Conservation (phyloP, 2,797 vertebrate genomes). For the Odontamblyopus rebecca region DNA sequence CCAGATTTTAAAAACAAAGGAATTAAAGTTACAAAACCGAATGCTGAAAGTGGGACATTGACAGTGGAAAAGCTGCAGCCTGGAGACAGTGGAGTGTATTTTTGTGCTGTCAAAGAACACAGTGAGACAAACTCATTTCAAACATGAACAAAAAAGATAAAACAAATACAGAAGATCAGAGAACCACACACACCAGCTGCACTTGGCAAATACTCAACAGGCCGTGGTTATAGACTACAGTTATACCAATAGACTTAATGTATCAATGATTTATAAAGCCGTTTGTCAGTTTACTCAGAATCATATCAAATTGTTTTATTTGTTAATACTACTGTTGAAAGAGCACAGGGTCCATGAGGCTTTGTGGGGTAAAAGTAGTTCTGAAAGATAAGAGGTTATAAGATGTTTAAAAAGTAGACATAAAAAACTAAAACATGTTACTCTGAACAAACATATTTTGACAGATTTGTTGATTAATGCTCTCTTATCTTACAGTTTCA, state of each 20-base stretch:
- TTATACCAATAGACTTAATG: background rate
- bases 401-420: too few relatives aligned
- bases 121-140: background rate
- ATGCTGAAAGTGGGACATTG: slow-evolving; percentile 7
- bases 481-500: too few relatives aligned
- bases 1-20: slow-evolving; percentile 15
- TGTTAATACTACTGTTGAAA: too few relatives aligned
- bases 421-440: too few relatives aligned
- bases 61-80: background rate
- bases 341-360: too few relatives aligned
- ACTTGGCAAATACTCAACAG: background rate
- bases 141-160: background rate
- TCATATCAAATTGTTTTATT: too few relatives aligned
- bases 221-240: background rate
- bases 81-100: slow-evolving; percentile 6
- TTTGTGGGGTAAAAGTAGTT: too few relatives aligned
- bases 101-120: slow-evolving; percentile 7
- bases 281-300: too few relatives aligned
- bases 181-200: background rate
- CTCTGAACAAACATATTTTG: too few relatives aligned
- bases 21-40: slow-evolving; percentile 21
- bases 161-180: background rate
- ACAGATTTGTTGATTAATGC: too few relatives aligned
- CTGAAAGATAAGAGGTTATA: too few relatives aligned
- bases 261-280: background rate